Conservation (phyloP, 2,113 vertebrate species). For the Crocuta crocuta region DNA sequence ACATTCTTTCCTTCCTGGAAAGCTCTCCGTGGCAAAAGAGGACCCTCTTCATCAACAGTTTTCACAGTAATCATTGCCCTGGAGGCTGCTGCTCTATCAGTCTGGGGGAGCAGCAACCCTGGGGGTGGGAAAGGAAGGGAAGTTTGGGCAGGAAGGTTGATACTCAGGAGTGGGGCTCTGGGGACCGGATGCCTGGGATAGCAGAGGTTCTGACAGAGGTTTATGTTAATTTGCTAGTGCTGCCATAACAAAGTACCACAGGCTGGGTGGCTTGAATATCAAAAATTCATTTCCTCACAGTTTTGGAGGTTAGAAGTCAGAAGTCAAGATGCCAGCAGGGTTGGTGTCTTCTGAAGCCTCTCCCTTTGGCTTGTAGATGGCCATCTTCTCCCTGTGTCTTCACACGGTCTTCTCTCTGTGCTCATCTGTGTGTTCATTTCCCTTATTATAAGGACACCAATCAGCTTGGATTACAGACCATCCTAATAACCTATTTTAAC, state of each 20-base stretch:
- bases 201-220: background rate
- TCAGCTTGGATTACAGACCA: background rate
- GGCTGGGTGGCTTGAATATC: background rate
- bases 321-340: background rate
- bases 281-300: background rate
- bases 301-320: background rate
- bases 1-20: background rate
- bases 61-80: background rate
- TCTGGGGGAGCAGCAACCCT: background rate
- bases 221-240: background rate
- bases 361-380: background rate
- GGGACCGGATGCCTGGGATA: background rate
- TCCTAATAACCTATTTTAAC: background rate
- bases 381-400: background rate
- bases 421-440: background rate
- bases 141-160: background rate
- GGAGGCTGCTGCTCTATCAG: background rate
- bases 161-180: background rate
- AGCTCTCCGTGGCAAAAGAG: background rate
- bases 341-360: background rate
- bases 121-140: background rate
- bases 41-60: background rate
- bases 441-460: background rate
- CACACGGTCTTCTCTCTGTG: background rate
- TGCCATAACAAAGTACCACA: background rate